Evolutionary conservation across 37 sponge, comb jelly and placozoan species (phyloP).

Genomic region (Chondrilla cf. caribensis): DNA sequence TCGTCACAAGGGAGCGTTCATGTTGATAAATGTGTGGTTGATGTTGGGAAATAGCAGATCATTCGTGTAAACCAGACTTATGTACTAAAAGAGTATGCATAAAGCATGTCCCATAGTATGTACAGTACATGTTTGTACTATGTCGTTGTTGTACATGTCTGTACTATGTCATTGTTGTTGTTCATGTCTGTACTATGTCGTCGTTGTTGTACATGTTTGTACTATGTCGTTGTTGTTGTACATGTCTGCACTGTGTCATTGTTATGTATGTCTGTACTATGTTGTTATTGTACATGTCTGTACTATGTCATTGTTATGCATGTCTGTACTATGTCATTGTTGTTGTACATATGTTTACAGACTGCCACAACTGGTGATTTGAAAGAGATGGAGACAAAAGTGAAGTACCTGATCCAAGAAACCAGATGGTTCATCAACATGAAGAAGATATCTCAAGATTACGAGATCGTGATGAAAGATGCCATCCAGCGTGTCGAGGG

Average conservation of each 20-base stretch:
- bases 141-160: not conserved
- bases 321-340: too few relatives aligned
- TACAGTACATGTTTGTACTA: not conserved
- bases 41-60: too few relatives aligned
- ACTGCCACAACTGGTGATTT: slow-evolving; percentile 44
- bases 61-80: too few relatives aligned
- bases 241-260: not conserved
- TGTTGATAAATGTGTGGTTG: not conserved
- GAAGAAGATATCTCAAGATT: slow-evolving; percentile 50
- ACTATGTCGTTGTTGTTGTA: not conserved
- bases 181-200: too few relatives aligned
- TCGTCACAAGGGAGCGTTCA: not conserved
- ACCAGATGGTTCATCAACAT: slow-evolving; percentile 60
- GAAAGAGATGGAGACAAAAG: slow-evolving; percentile 45
- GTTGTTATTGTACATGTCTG: not conserved
- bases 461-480: slow-evolving; percentile 19
- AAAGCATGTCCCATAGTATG: too few relatives aligned
- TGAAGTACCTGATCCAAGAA: slow-evolving; percentile 62
- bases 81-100: too few relatives aligned
- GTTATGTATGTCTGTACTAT: not conserved
- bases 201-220: not conserved
- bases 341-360: slow-evolving; percentile 14
- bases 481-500: slow-evolving; percentile 45
- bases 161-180: not conserved
- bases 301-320: not conserved